Percentiles rank a stretch among this genome's conserved stretches.
Conservation (phyloP, 2,888 invertebrate species). For the Oegoconia quadripuncta region DNA sequence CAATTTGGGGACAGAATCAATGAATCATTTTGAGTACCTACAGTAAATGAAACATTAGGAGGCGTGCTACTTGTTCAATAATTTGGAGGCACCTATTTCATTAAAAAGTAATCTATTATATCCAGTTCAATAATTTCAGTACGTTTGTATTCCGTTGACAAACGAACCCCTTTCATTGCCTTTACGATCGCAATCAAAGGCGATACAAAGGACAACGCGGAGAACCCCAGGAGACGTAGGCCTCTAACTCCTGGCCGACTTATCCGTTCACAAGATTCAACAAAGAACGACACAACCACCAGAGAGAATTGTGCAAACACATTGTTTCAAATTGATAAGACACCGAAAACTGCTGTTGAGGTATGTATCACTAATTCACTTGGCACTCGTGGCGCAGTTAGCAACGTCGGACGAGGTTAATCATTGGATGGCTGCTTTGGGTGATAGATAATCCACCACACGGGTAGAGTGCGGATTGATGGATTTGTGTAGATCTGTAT, state of each 20-base stretch:
- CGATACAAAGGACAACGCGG: slow-evolving; percentile 42
- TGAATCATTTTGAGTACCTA: too few relatives aligned
- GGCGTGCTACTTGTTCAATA: too few relatives aligned
- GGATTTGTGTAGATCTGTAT: too few relatives aligned
- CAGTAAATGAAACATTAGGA: too few relatives aligned
- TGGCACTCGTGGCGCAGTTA: too few relatives aligned
- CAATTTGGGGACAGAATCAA: too few relatives aligned
- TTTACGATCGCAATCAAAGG: slow-evolving; percentile 59
- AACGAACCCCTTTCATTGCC: slow-evolving; percentile 52
- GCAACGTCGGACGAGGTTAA: too few relatives aligned
- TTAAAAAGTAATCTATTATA: too few relatives aligned
- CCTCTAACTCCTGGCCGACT: slow-evolving; percentile 42
- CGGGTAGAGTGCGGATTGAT: too few relatives aligned
- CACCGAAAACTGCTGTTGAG: slow-evolving; percentile 55
- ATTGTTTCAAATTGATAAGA: slow-evolving; percentile 54
- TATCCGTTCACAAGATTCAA: slow-evolving; percentile 20
- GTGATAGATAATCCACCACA: too few relatives aligned
- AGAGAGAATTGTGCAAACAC: slow-evolving; percentile 53
- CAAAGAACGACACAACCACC: slow-evolving; percentile 24
- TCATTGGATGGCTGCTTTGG: too few relatives aligned
- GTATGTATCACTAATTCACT: slow-evolving; percentile 25
- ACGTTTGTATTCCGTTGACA: slow-evolving; percentile 45
- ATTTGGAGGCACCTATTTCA: too few relatives aligned
- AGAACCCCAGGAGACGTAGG: slow-evolving; percentile 49
- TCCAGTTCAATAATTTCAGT: slow-evolving; percentile 34